phyloP scores from a whole-genome alignment of 2,797 vertebrate species.

The Cryptoprocta ferox region DNA sequence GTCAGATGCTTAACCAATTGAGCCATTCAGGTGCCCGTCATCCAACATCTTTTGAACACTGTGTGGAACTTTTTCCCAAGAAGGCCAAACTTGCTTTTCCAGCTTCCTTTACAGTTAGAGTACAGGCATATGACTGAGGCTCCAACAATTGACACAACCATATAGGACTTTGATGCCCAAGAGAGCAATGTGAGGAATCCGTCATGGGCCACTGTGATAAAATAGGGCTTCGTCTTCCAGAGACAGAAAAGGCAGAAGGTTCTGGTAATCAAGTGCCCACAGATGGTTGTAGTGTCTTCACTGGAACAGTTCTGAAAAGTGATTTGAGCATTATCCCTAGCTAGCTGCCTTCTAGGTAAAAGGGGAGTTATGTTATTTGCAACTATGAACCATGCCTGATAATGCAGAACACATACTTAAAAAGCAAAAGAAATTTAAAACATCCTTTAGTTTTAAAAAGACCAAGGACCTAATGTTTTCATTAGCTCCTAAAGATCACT shows the following conservation, averaged over 20 bases:
- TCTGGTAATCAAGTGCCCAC: neutral
- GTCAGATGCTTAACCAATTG: no score
- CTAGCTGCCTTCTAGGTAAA: neutral
- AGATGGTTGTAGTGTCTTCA: neutral
- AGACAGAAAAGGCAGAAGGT: neutral
- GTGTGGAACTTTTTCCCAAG: neutral
- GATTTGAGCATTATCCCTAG: neutral
- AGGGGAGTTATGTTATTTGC: neutral
- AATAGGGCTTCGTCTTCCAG: neutral
- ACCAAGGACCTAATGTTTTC: slow-evolving; percentile 18
- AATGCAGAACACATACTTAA: neutral
- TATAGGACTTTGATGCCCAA: neutral
- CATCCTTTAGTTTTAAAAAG: neutral
- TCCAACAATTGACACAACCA: neutral
- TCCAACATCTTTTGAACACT: neutral
- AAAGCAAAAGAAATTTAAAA: slow-evolving; percentile 13
- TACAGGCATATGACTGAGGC: neutral
- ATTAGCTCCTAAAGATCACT: neutral
- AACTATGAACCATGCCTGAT: neutral
- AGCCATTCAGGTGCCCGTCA: no score
- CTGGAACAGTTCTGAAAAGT: neutral
- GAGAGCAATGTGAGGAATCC: neutral
- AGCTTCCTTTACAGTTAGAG: neutral
- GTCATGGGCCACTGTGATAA: neutral
- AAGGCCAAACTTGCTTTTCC: neutral